Evolutionary conservation across 2,797 vertebrate genomes (phyloP), one percentile per base, ranked within the genome.

Genomic region (Sebastes dallii): DNA sequence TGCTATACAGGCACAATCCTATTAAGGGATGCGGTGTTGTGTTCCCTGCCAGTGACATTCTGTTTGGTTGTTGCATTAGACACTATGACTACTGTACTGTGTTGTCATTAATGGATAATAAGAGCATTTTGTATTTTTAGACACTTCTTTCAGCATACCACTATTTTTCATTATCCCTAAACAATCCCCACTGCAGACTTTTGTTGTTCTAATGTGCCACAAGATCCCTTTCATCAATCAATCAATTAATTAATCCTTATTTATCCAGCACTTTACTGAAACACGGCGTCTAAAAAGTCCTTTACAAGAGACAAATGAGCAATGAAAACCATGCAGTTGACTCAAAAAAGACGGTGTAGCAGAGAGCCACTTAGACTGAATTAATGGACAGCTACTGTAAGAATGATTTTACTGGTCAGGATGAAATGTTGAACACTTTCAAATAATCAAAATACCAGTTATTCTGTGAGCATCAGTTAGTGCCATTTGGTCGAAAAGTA

Each of bases 1-100:
- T 89, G 91, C 92, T 90, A 88, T 88, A 89, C 83, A 92, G 83
- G 20, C 88, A 60, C 91, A 95, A 95, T 95, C 93, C 91, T 93
- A 94, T 94, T 94, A 94, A 89, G 79, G 87, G 90, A 91, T 91
- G 83, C 80, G 77, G 81, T 76, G 90, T 87, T 84, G 89, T 84
- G 91, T 92, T 93, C 62, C 75, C 85, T 92, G 91, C 87, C 91
- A 94, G 87, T 93, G 92, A 95, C 91, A 88, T 92, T 80, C 85
- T 86, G 88, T 91, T 90, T 81, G 92, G 84, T 80, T 80, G 90
- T 92, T 90, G 91, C 88, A 89, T 94, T 91, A 89, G 82, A 73
- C 62, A 52, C 81, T 67, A 70, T 79, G 88, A 88, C 85, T 86
- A 86, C 88, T 91, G 81, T 88, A 88, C 90, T 73, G 83, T 84